Percentiles rank a stretch among this genome's conserved stretches.
Evolutionary conservation across 2,888 invertebrate species (phyloP).

Genomic region (Hyposoter dolosus): DNA sequence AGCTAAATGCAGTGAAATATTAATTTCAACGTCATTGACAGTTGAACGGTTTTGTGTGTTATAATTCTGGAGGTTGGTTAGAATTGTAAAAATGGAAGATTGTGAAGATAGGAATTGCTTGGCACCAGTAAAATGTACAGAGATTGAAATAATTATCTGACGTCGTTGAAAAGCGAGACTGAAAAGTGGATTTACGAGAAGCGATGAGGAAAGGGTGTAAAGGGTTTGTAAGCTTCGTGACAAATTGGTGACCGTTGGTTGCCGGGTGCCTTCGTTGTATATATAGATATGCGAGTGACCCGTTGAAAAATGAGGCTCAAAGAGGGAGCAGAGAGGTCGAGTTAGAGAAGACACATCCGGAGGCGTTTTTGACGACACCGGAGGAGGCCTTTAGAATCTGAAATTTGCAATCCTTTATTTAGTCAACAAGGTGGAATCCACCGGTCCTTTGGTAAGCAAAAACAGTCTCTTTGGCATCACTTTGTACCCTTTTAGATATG

Average conservation of each 20-base stretch:
- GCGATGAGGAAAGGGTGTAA: constrained; percentile 49
- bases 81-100: neutral
- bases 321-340: constrained; percentile 14
- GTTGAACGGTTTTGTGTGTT: constrained; percentile 20
- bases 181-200: neutral
- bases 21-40: neutral
- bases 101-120: neutral
- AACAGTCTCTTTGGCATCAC: constrained; percentile 54
- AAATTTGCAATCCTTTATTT: constrained; percentile 82
- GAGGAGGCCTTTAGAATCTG: constrained; percentile 69
- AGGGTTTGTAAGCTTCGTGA: constrained; percentile 74
- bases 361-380: constrained; percentile 47
- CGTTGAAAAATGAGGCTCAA: constrained; percentile 28
- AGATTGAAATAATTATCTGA: constrained; percentile 42
- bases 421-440: constrained; percentile 80
- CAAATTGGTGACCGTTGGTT: constrained; percentile 76
- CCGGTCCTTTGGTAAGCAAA: constrained; percentile 64
- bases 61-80: neutral
- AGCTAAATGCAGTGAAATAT: neutral
- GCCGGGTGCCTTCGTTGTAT: constrained; percentile 48
- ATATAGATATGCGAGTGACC: constrained; percentile 61
- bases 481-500: constrained; percentile 57
- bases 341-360: constrained; percentile 35
- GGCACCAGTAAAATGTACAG: constrained; percentile 15
- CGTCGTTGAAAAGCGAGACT: constrained; percentile 21